Evolutionary conservation across 2,888 invertebrate species (phyloP).

Genomic region (Syrista parreyssii): DNA sequence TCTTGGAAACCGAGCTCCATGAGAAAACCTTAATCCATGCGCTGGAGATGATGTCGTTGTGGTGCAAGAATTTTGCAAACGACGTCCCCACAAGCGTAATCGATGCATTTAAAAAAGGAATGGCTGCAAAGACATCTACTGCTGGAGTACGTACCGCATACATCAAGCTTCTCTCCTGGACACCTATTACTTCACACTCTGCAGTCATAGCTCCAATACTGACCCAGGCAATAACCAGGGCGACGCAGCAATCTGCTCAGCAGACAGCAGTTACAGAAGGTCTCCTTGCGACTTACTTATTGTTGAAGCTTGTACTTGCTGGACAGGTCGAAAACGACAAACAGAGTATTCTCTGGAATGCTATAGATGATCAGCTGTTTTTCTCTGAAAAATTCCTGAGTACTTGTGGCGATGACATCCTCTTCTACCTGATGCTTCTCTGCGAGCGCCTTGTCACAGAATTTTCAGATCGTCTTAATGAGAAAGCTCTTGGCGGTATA

Average conservation of each 20-base stretch:
- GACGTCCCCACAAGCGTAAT: slow-evolving; percentile 75
- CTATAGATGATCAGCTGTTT: slow-evolving; percentile 82
- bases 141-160: slow-evolving; percentile 83
- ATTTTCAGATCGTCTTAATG: slow-evolving; percentile 76
- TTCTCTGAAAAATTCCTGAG: slow-evolving; percentile 84
- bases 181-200: slow-evolving; percentile 44
- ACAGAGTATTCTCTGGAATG: slow-evolving; percentile 74
- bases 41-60: slow-evolving; percentile 82
- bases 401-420: slow-evolving; percentile 77
- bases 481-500: slow-evolving; percentile 72
- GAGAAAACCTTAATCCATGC: slow-evolving; percentile 89
- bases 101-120: slow-evolving; percentile 79
- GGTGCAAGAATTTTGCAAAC: slow-evolving; percentile 78
- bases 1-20: slow-evolving; percentile 89
- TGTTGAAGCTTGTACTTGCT: slow-evolving; percentile 73
- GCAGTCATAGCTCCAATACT: slow-evolving; percentile 71
- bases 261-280: slow-evolving; percentile 78
- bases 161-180: slow-evolving; percentile 74
- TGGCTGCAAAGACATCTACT: slow-evolving; percentile 81
- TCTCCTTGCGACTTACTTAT: slow-evolving; percentile 75
- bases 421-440: slow-evolving; percentile 78
- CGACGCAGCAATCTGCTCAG: slow-evolving; percentile 80
- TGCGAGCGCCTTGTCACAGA: slow-evolving; percentile 79
- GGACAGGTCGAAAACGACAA: slow-evolving; percentile 66
- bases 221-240: slow-evolving; percentile 79